Percentiles rank a stretch among this genome's conserved stretches.
These are phyloP conservation scores for Bubo bubo DNA, from an alignment of 2,113 vertebrate species.

Conservation along the genomic window DNA sequence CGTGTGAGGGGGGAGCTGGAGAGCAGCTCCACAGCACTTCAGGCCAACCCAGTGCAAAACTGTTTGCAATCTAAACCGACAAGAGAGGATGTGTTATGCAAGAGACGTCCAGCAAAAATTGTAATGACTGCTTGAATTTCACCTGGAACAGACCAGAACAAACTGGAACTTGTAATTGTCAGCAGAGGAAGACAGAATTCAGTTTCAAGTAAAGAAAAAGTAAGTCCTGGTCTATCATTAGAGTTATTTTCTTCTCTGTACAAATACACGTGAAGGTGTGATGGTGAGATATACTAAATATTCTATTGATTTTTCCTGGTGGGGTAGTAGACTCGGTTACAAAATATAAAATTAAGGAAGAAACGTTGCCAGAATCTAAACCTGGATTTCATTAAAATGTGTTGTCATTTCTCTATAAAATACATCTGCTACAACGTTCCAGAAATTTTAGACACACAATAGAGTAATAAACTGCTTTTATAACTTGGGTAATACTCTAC, in stretches of 20 bases:
- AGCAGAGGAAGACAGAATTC: not conserved
- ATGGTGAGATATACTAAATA: constrained; percentile 21
- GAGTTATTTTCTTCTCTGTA: not conserved
- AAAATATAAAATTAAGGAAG: constrained; percentile 48
- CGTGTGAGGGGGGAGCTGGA: not conserved
- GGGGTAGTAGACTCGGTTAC: not conserved
- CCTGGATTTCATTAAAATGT: constrained; percentile 61
- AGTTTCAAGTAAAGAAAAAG: not conserved
- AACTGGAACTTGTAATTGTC: not conserved
- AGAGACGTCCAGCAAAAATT: not conserved
- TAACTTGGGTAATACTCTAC: constrained; percentile 32
- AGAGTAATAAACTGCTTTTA: constrained; percentile 61
- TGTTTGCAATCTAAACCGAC: not conserved
- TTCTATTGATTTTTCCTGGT: constrained; percentile 23
- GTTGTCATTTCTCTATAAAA: constrained; percentile 62
- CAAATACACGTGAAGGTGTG: not conserved
- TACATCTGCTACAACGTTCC: constrained; percentile 50
- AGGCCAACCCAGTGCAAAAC: not conserved
- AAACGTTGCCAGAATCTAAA: constrained; percentile 54
- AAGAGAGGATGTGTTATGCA: not conserved
- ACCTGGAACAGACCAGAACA: not conserved
- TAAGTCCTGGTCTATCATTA: not conserved
- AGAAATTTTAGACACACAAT: constrained; percentile 64
- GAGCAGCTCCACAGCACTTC: not conserved
- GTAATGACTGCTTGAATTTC: not conserved